Evolutionary conservation across 2,888 invertebrate species (phyloP).

Genomic region (Neoaliturus tenellus): DNA sequence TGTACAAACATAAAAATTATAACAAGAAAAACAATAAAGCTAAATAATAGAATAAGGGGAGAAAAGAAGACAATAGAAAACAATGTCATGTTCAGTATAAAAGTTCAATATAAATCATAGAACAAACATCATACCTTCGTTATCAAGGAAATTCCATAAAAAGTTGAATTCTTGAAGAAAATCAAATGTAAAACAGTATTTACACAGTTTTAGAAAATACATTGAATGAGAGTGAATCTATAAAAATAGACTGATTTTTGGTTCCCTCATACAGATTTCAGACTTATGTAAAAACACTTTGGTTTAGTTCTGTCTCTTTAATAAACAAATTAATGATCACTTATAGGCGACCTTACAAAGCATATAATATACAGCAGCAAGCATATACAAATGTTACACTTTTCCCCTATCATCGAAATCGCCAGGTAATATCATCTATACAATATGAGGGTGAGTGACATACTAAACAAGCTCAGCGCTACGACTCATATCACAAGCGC

Average conservation of each 20-base stretch:
- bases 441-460: too few species aligned
- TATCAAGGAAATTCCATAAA: background rate
- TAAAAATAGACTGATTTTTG: slow-evolving; percentile 50
- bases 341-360: background rate
- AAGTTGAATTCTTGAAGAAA: background rate
- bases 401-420: background rate
- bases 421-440: background rate
- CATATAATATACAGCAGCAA: slow-evolving; percentile 38
- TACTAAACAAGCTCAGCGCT: background rate
- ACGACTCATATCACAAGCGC: slow-evolving; percentile 21
- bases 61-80: background rate
- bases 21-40: background rate
- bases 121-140: background rate
- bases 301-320: slow-evolving; percentile 40
- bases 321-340: slow-evolving; percentile 26
- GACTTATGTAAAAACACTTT: slow-evolving; percentile 49
- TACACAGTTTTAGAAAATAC: slow-evolving; percentile 50
- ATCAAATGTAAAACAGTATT: slow-evolving; percentile 35
- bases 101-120: background rate
- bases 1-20: background rate
- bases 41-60: background rate
- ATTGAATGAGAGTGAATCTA: slow-evolving; percentile 41
- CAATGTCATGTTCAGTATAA: background rate
- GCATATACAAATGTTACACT: slow-evolving; percentile 19
- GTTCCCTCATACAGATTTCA: slow-evolving; percentile 45